Evolutionary conservation across 2,888 invertebrate genomes (phyloP).

Genomic region (Apeira syringaria): DNA sequence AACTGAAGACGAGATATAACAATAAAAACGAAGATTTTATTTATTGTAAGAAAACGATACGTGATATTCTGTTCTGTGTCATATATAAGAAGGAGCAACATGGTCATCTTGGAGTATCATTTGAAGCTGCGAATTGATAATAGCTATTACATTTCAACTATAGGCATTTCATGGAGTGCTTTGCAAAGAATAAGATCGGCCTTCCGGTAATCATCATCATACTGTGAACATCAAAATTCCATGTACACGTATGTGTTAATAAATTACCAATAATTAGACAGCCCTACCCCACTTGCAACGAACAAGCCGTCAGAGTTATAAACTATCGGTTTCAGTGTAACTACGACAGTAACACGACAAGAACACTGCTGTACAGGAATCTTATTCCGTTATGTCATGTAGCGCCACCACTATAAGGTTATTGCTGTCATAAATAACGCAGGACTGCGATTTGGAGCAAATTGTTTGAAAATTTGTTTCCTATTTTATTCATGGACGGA

Average conservation of each 20-base stretch:
- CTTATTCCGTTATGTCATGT: slow-evolving; percentile 64
- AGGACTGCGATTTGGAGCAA: slow-evolving; percentile 38
- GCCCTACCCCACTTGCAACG: slow-evolving; percentile 29
- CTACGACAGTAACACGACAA: slow-evolving; percentile 64
- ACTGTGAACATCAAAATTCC: not conserved
- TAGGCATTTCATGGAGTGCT: no score
- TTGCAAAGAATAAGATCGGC: no score
- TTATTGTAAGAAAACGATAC: no score
- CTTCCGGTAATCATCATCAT: no score
- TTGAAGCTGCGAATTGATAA: no score
- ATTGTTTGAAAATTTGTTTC: slow-evolving; percentile 33
- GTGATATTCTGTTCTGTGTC: no score
- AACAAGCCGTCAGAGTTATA: slow-evolving; percentile 53
- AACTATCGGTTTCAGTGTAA: slow-evolving; percentile 56
- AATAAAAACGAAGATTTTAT: no score
- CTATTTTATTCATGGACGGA: slow-evolving; percentile 23
- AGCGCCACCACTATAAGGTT: slow-evolving; percentile 47
- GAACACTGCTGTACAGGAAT: slow-evolving; percentile 58
- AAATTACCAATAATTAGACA: slow-evolving; percentile 10
- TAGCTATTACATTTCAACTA: no score
- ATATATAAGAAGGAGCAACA: no score
- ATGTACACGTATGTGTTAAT: no score
- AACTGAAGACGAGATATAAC: no score
- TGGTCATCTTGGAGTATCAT: no score
- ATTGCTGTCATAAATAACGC: slow-evolving; percentile 49